A percentile compares a stretch with the other conserved stretches of the same genome.
Evolutionary conservation across 1,140 invertebrate genomes (phyloP).

Genomic region (Leptonema lineaticorne): DNA sequence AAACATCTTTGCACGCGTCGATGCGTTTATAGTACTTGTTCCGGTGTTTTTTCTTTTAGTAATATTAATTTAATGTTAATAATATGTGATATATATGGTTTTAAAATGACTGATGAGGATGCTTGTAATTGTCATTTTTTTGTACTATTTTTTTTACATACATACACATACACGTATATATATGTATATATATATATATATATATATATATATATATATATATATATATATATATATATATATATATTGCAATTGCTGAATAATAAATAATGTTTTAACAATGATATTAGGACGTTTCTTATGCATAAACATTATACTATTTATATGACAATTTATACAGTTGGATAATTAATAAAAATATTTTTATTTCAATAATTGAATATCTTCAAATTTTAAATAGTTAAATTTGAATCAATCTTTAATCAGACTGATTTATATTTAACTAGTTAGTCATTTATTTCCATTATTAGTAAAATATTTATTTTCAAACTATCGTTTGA

Average conservation of each 20-base stretch:
- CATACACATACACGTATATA: too few relatives aligned
- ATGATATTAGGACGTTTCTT: not conserved
- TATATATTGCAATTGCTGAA: not conserved
- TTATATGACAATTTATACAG: not conserved
- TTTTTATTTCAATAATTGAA: too few relatives aligned
- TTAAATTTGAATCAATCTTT: too few relatives aligned
- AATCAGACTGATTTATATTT: too few relatives aligned
- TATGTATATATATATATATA: not conserved
- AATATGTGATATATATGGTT: slow-evolving; percentile 8
- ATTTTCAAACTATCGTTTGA: too few relatives aligned
- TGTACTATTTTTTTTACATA: not conserved
- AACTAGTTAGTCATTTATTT: too few relatives aligned
- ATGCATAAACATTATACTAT: not conserved
- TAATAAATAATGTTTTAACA: slow-evolving; percentile 1
- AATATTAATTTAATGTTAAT: not conserved
- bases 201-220: too few relatives aligned
- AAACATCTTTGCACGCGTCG: not conserved
- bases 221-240: not conserved
- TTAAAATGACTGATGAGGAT: slow-evolving; percentile 15
- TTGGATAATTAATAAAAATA: too few relatives aligned
- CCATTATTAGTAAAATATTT: too few relatives aligned
- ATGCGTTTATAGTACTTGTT: not conserved
- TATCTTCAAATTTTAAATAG: too few relatives aligned
- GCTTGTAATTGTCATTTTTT: slow-evolving; percentile 17
- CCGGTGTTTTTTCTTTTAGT: not conserved